Conservation (phyloP, 1,140 invertebrate genomes). For the Physella acuta region DNA sequence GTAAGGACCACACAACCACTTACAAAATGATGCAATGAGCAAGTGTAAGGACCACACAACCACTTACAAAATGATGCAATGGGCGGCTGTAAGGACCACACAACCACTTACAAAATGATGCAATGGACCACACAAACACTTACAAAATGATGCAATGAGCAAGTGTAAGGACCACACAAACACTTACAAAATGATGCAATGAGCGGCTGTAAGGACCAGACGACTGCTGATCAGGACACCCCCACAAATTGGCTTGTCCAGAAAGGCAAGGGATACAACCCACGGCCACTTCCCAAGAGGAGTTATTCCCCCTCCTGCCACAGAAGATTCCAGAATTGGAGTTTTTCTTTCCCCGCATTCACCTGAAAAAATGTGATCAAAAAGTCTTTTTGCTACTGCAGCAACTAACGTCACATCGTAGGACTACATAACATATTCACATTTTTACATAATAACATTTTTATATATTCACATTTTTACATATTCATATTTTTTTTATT, state of each 20-base stretch:
- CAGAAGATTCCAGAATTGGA: slow-evolving; percentile 29
- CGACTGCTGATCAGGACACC: slow-evolving; percentile 73
- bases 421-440: too few relatives aligned
- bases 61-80: too few relatives aligned
- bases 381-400: not conserved
- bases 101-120: too few relatives aligned
- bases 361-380: not conserved
- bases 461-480: not conserved
- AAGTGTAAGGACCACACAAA: too few relatives aligned
- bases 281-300: slow-evolving; percentile 49
- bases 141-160: too few relatives aligned
- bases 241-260: slow-evolving; percentile 67
- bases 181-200: slow-evolving; percentile 63
- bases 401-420: too few relatives aligned
- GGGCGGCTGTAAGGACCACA: too few relatives aligned
- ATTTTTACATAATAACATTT: not conserved
- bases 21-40: too few relatives aligned
- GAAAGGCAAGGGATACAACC: slow-evolving; percentile 43
- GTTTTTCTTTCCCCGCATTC: slow-evolving; percentile 35
- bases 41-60: too few relatives aligned
- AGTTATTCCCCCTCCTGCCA: slow-evolving; percentile 43
- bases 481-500: too few relatives aligned
- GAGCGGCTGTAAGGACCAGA: slow-evolving; percentile 75
- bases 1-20: too few relatives aligned
- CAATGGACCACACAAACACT: too few relatives aligned